Evolutionary conservation across 2,113 vertebrate genomes (phyloP).

Genomic region (Urocitellus parryii): DNA sequence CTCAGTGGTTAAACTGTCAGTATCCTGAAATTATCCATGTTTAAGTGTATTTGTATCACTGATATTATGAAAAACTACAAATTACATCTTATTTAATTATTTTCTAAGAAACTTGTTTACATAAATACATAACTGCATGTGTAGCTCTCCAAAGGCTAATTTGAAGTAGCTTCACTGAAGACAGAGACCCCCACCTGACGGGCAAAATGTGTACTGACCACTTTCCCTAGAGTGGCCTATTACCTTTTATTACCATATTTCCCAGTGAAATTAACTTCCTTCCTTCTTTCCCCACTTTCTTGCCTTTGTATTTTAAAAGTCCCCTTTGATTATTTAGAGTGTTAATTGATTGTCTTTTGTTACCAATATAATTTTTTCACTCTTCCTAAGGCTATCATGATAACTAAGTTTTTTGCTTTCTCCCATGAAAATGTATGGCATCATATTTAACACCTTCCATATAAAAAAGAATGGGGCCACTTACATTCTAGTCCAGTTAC

Average conservation of each 20-base stretch:
- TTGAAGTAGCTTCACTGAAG: not conserved
- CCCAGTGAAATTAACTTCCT: not conserved
- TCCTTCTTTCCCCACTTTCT: not conserved
- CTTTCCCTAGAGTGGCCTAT: not conserved
- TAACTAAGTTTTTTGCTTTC: not conserved
- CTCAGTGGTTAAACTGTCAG: not conserved
- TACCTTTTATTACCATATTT: not conserved
- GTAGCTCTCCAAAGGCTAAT: not conserved
- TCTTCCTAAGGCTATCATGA: not conserved
- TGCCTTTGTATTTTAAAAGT: not conserved
- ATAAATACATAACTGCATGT: not conserved
- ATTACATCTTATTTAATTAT: not conserved
- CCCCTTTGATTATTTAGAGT: not conserved
- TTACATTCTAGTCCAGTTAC: not conserved
- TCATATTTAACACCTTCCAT: not conserved
- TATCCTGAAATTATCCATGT: not conserved
- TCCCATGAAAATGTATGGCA: not conserved
- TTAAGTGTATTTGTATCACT: not conserved
- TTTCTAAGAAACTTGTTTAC: not conserved
- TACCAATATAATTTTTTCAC: not conserved
- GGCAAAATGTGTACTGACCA: accelerated
- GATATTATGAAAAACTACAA: not conserved
- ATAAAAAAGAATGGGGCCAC: not conserved
- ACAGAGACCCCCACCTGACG: not conserved
- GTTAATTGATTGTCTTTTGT: not conserved